Percentiles rank a stretch among this genome's conserved stretches.
These are phyloP conservation scores for Micromys minutus DNA, from an alignment of 2,113 vertebrate genomes.

Conservation along the genomic window DNA sequence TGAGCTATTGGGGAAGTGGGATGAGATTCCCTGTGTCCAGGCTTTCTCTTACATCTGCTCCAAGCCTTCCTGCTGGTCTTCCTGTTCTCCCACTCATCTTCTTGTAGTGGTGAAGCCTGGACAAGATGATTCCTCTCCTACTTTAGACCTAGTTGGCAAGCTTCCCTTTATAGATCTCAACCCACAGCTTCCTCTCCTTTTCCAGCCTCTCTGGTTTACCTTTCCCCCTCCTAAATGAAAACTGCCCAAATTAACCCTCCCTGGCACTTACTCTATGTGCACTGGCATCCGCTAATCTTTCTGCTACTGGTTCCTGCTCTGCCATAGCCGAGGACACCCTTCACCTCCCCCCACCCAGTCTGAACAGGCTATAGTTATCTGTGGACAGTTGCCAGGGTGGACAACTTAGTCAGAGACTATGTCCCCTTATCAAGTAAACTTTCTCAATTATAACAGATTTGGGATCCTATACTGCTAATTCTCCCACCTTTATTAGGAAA, in stretches of 20 bases:
- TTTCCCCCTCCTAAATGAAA: not conserved
- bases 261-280: not conserved
- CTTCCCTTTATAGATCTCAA: not conserved
- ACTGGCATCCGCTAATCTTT: not conserved
- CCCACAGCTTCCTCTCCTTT: not conserved
- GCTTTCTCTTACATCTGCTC: not conserved
- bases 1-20: not conserved
- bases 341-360: not conserved
- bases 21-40: not conserved
- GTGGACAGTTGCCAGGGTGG: not conserved
- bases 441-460: not conserved
- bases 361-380: not conserved
- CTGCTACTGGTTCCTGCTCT: not conserved
- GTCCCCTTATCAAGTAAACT: not conserved
- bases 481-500: not conserved
- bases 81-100: not conserved
- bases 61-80: not conserved
- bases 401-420: not conserved
- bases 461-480: not conserved
- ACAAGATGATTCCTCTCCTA: not conserved
- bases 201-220: not conserved
- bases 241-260: not conserved
- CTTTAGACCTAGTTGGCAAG: not conserved
- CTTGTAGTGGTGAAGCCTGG: not conserved
- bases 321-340: not conserved